Conservation (phyloP, 2,113 vertebrate species). For the Lamprotornis superbus region DNA sequence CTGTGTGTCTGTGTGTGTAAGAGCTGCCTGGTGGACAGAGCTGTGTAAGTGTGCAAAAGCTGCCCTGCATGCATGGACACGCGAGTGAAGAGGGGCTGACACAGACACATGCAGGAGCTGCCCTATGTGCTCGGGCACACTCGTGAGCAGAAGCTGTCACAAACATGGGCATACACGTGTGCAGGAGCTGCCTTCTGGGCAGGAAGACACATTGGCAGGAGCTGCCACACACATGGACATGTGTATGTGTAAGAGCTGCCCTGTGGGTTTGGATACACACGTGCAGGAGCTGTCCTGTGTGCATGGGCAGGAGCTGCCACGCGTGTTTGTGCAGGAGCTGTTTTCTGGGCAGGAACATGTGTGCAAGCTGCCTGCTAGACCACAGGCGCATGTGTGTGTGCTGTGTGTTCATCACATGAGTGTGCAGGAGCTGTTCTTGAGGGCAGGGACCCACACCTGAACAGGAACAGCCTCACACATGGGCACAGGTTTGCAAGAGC, state of each 20-base stretch:
- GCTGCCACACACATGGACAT: background rate
- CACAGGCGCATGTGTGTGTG: background rate
- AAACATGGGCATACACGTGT: background rate
- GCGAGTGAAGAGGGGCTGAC: background rate
- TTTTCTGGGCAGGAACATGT: background rate
- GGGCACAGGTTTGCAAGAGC: background rate
- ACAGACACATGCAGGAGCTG: background rate
- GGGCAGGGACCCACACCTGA: too few species aligned
- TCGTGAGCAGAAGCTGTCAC: background rate
- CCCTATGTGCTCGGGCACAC: background rate
- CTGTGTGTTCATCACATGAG: too few species aligned
- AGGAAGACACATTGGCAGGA: too few species aligned
- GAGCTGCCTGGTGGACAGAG: background rate
- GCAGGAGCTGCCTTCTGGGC: background rate
- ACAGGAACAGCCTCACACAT: background rate
- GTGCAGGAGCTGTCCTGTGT: background rate
- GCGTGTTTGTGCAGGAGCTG: background rate
- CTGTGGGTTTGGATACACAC: fast-evolving
- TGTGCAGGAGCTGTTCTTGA: background rate
- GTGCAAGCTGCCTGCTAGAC: background rate
- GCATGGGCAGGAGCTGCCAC: background rate
- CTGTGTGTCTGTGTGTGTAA: background rate
- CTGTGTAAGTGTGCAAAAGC: background rate
- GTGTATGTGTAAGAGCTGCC: background rate
- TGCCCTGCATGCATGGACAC: fast-evolving